These are phyloP conservation scores for Lepidurus packardi DNA, from an alignment of 1,140 invertebrate species.

Conservation along the genomic window DNA sequence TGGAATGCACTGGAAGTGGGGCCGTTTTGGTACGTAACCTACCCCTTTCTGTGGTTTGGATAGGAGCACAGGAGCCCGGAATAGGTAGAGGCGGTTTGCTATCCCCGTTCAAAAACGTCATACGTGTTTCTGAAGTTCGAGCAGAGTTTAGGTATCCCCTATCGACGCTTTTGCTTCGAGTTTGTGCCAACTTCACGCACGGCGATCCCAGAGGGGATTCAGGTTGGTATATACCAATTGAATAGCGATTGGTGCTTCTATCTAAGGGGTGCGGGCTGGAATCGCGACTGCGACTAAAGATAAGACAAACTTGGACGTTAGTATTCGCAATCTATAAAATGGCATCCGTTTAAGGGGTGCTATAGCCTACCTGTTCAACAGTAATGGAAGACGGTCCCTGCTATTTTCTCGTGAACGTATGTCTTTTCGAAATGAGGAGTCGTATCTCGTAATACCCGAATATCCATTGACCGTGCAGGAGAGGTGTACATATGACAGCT, in stretches of 20 bases:
- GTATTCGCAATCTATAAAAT: constrained; percentile 29
- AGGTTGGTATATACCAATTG: constrained; percentile 36
- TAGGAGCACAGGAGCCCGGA: not conserved
- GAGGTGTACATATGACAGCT: constrained; percentile 75
- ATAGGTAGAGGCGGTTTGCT: constrained; percentile 11
- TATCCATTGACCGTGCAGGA: constrained; percentile 87
- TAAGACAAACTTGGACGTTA: constrained; percentile 29
- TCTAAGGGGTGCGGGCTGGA: constrained; percentile 26
- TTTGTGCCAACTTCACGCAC: constrained; percentile 6
- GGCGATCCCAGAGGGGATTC: constrained; percentile 26
- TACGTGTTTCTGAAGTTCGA: constrained; percentile 20
- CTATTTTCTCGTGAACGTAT: constrained; percentile 47
- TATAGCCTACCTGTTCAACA: constrained; percentile 37
- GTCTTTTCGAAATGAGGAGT: constrained; percentile 59
- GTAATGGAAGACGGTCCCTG: constrained; percentile 39
- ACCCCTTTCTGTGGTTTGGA: constrained; percentile 17
- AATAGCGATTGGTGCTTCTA: constrained; percentile 42
- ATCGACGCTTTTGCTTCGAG: constrained; percentile 35
- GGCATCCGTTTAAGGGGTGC: constrained; percentile 35
- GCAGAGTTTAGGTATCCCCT: constrained; percentile 30
- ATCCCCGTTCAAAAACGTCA: not conserved
- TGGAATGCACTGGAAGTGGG: constrained; percentile 8
- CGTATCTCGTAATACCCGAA: constrained; percentile 71
- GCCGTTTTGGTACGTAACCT: constrained; percentile 12
- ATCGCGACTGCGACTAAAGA: constrained; percentile 33